Evolutionary conservation across 2,888 invertebrate species (phyloP).

Genomic region (Bellardia bayeri): DNA sequence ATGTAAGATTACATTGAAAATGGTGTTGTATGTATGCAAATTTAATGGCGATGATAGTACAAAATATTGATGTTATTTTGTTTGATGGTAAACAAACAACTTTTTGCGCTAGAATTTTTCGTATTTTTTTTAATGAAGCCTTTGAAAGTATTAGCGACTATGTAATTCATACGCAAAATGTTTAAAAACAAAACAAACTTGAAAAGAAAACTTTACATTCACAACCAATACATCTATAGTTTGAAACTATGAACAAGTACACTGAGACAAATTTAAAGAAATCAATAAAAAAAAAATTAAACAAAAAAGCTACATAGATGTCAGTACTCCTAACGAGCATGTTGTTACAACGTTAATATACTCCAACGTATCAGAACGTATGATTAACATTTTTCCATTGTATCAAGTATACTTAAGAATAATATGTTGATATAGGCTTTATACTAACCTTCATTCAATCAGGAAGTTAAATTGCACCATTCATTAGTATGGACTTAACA

Average conservation of each 20-base stretch:
- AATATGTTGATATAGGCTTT: too few relatives aligned
- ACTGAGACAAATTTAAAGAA: background rate
- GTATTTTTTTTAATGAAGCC: background rate
- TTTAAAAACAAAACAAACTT: background rate
- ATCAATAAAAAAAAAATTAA: too few relatives aligned
- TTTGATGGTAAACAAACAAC: constrained; percentile 55
- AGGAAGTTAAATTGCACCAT: too few relatives aligned
- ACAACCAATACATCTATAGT: background rate
- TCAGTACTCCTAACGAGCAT: too few relatives aligned
- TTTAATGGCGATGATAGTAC: constrained; percentile 39
- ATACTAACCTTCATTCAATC: too few relatives aligned
- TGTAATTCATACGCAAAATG: background rate
- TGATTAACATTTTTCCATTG: too few relatives aligned
- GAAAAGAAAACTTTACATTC: background rate
- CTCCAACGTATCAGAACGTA: too few relatives aligned
- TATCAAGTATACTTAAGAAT: too few relatives aligned
- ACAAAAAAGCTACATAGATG: too few relatives aligned
- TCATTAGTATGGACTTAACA: too few relatives aligned
- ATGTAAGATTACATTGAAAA: constrained; percentile 3
- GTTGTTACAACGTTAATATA: too few relatives aligned
- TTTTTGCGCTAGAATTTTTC: constrained; percentile 8
- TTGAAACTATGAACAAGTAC: background rate
- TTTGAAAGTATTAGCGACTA: constrained; percentile 28
- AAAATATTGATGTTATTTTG: constrained; percentile 46
- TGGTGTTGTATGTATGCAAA: constrained; percentile 47